Evolutionary conservation across 2,113 vertebrate genomes (phyloP).

Genomic region (Emydura subglobosa): DNA sequence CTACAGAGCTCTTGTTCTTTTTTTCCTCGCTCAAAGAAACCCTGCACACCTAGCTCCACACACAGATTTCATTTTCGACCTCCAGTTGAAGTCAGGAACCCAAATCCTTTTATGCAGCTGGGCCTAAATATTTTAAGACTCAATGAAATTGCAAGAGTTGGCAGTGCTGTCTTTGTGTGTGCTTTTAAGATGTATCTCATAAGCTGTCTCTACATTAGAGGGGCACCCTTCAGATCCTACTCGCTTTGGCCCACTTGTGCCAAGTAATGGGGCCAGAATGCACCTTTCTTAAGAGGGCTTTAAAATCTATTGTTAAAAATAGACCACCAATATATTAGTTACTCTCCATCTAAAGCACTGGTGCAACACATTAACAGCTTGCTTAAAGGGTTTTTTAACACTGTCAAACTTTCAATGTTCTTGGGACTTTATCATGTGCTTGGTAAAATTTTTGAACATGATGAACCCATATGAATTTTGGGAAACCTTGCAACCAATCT

Average conservation of each 20-base stretch:
- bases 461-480: no score
- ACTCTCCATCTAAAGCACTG: not conserved
- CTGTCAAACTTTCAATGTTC: no score
- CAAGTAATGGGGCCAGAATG: no score
- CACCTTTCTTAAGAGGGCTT: not conserved
- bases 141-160: not conserved
- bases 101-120: not conserved
- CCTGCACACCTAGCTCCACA: no score
- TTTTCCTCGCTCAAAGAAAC: no score
- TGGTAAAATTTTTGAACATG: no score
- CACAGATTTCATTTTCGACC: not conserved
- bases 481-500: not conserved
- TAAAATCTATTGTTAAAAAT: not conserved
- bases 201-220: not conserved
- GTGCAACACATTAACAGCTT: no score
- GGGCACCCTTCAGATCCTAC: not conserved
- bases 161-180: not conserved
- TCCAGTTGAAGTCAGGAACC: not conserved
- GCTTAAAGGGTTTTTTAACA: no score
- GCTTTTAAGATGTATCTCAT: not conserved
- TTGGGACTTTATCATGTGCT: no score
- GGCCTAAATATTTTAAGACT: not conserved
- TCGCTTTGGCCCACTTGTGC: not conserved
- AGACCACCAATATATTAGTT: not conserved
- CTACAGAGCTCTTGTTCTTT: no score